phyloP scores from a whole-genome alignment of 2,797 vertebrate species.

The Hoplostethus atlanticus region DNA sequence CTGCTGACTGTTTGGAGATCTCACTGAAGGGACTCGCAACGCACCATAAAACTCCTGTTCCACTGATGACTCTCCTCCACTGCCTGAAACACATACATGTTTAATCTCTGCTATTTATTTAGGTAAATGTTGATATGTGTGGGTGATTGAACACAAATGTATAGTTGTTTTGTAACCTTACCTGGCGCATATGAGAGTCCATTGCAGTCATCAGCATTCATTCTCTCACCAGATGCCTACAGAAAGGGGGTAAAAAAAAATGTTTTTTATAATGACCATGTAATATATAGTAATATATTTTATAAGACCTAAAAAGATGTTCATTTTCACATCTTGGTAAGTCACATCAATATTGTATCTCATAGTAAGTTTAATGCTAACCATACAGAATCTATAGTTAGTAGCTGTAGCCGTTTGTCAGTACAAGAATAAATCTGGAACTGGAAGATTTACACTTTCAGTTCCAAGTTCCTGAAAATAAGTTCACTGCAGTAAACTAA shows the following conservation, averaged over 20 bases:
- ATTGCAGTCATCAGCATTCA: conserved; percentile 96
- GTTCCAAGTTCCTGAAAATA: conserved; percentile 16
- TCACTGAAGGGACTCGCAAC: conserved; percentile 88
- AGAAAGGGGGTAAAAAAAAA: conserved; percentile 43
- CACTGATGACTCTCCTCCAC: conserved; percentile 91
- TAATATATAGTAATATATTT: background rate
- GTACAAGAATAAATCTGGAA: conserved; percentile 16
- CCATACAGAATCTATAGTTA: conserved; percentile 5
- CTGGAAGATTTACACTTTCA: conserved; percentile 6
- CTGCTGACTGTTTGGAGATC: conserved; percentile 94
- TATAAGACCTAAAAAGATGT: background rate
- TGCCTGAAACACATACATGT: conserved; percentile 84
- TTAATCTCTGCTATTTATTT: conserved; percentile 16
- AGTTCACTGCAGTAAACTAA: conserved; percentile 22
- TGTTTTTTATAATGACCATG: background rate
- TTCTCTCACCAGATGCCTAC: conserved; percentile 88
- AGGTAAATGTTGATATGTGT: conserved; percentile 43
- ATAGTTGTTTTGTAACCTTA: conserved; percentile 62
- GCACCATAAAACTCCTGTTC: conserved; percentile 93
- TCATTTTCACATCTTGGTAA: background rate
- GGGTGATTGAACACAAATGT: conserved; percentile 35
- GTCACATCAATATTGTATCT: background rate
- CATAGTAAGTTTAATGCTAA: conserved; percentile 15
- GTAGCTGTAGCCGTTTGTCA: conserved; percentile 15
- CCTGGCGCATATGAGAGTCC: conserved; percentile 92